Percentiles rank a stretch among this genome's conserved stretches.
Evolutionary conservation across 2,113 vertebrate genomes (phyloP).

Genomic region (Paramisgurnus dabryanus): DNA sequence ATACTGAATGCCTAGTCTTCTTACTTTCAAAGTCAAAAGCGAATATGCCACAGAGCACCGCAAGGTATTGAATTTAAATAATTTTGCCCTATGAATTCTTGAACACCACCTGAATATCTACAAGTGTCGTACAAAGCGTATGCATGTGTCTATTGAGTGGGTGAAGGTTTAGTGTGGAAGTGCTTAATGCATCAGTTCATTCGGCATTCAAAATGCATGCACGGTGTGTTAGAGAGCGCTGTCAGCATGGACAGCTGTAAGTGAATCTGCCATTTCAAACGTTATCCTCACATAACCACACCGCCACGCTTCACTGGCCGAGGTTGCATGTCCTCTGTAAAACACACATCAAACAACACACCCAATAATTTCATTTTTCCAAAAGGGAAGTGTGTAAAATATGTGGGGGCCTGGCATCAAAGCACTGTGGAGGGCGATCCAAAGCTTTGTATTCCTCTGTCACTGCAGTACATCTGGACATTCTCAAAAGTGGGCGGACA

Average conservation of each 20-base stretch:
- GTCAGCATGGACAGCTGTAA: not conserved
- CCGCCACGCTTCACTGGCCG: not conserved
- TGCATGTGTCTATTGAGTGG: slow-evolving; percentile 5
- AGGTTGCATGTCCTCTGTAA: slow-evolving; percentile 6
- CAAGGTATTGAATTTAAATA: slow-evolving; percentile 12
- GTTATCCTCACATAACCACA: slow-evolving; percentile 39
- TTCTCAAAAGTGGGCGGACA: slow-evolving; percentile 52
- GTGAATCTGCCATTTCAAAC: slow-evolving; percentile 20
- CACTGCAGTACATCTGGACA: slow-evolving; percentile 50
- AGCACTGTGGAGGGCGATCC: not conserved
- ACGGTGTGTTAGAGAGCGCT: slow-evolving; percentile 1
- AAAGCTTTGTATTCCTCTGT: slow-evolving; percentile 48
- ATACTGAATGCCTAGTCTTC: not conserved
- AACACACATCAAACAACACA: slow-evolving; percentile 40
- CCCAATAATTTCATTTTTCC: slow-evolving; percentile 56
- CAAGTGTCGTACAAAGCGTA: not conserved
- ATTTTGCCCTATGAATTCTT: not conserved
- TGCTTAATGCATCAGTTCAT: not conserved
- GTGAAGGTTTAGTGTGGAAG: slow-evolving; percentile 4
- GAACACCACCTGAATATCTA: slow-evolving; percentile 2
- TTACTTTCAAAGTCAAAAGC: not conserved
- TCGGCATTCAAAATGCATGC: slow-evolving; percentile 2
- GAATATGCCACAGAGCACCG: not conserved
- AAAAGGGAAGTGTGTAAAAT: slow-evolving; percentile 48
- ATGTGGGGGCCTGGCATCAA: slow-evolving; percentile 46